Conservation (phyloP, 2,113 vertebrate genomes). For the Nettapus auritus region DNA sequence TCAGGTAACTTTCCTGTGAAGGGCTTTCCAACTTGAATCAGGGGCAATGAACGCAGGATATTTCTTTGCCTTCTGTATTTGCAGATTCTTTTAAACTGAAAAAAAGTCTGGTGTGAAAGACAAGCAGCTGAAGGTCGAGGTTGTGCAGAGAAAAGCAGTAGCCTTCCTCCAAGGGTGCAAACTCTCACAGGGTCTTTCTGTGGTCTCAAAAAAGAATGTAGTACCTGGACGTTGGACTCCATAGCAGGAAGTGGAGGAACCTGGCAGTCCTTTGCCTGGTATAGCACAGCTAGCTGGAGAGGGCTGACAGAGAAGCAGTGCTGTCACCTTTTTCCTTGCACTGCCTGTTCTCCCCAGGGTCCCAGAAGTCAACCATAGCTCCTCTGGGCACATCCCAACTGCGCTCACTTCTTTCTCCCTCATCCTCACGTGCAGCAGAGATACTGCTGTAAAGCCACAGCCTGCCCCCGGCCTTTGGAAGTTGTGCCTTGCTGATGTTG, state of each 20-base stretch:
- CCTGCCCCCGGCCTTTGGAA: not conserved
- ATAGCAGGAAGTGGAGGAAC: not conserved
- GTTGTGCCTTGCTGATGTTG: not conserved
- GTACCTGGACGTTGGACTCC: not conserved
- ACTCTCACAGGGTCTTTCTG: not conserved
- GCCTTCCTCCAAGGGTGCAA: not conserved
- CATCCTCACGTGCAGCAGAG: not conserved
- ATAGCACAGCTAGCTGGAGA: not conserved
- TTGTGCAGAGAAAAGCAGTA: not conserved
- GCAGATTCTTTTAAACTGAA: not conserved
- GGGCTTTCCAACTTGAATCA: not conserved
- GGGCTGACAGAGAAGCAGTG: not conserved
- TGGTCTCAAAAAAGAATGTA: not conserved
- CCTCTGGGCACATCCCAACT: not conserved
- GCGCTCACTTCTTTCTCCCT: not conserved
- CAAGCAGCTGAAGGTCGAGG: not conserved
- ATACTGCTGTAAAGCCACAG: not conserved
- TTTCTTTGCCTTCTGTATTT: not conserved
- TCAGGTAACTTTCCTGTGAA: conserved; percentile 39
- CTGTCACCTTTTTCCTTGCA: not conserved
- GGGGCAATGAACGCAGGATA: not conserved
- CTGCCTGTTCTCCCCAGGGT: not conserved
- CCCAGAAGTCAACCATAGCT: not conserved
- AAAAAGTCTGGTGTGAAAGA: not conserved
- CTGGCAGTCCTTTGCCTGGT: too few species aligned